These are phyloP conservation scores for Cheirogaleus medius DNA, from an alignment of 2,113 vertebrate genomes.

Conservation along the genomic window DNA sequence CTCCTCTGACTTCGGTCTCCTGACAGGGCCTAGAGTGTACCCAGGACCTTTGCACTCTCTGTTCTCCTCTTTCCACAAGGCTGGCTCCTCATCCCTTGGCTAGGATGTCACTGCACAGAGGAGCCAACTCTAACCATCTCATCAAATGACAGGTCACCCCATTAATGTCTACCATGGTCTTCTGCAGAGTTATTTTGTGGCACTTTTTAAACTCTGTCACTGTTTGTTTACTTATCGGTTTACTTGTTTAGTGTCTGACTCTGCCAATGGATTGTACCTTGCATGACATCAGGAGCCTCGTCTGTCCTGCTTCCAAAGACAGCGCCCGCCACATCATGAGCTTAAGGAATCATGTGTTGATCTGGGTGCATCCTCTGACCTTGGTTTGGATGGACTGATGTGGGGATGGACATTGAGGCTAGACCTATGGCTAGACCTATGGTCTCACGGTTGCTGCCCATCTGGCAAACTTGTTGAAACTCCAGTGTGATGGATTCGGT, in stretches of 20 bases:
- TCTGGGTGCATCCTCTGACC: not conserved
- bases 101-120: not conserved
- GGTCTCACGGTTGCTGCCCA: not conserved
- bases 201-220: not conserved
- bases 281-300: not conserved
- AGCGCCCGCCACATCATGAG: not conserved
- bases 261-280: not conserved
- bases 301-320: not conserved
- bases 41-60: not conserved
- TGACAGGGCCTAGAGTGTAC: not conserved
- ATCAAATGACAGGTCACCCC: not conserved
- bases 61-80: not conserved
- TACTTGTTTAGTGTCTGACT: conserved; percentile 1
- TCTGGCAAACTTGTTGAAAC: conserved; percentile 18
- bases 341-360: not conserved
- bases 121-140: not conserved
- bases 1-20: not conserved
- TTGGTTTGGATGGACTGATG: not conserved
- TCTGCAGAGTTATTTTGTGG: not conserved
- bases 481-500: not conserved
- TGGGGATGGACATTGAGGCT: not conserved
- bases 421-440: not conserved
- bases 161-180: not conserved
- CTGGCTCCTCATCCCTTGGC: not conserved
- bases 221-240: conserved; percentile 22